Base-by-base conservation (phyloP, 2,888 invertebrate genomes). In the Protonemura montana region DNA sequence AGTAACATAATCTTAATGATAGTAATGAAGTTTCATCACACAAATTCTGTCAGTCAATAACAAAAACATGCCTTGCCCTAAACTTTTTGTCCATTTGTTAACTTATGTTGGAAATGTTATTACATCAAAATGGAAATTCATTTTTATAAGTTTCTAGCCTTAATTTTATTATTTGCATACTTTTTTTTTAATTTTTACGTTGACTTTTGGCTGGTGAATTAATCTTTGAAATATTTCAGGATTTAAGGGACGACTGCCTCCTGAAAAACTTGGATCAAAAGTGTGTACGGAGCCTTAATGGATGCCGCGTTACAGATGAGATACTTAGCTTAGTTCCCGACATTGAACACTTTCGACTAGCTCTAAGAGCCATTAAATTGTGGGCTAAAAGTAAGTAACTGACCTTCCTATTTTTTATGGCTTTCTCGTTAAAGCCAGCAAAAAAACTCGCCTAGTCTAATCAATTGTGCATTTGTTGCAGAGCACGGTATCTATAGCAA, bases 401-500 rank as follows among this genome's bases (percentile, higher is more conserved):
- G 30, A 42, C 85, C 77, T 86, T 86, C 41, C 28, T n/a, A 77
- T 77, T 77, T 7, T 29, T 77, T 13, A n/a, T 78, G n/a, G 77
- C 25, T 29, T 25, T 78, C 13, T 26, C 3, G 5, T 77, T 77
- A 25, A 5, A 77, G 25, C 16, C 3, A 77, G 77, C 77, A 3
- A 77, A n/a, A 7, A 13, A n/a, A n/a, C n/a, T 2, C 77, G n/a
- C 26, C 77, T 77, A 7, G 77, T 77, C 35, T 35, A 35, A 35
- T 10, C 5, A 10, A 35, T 10, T 6, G 3, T 35, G 35, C 27
- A 3, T 78, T 78, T 78, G 25, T 25, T 27, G 27, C 59, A 97
- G 98, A 95, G 89, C 97, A 97, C 92, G 98, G 99, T 86, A 98
- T 99, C 89, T 99, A 99, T 93, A 99, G 99, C 85, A 99, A 99